Base-by-base conservation (phyloP, 2,888 invertebrate genomes). In the Marronus borbonicus region DNA sequence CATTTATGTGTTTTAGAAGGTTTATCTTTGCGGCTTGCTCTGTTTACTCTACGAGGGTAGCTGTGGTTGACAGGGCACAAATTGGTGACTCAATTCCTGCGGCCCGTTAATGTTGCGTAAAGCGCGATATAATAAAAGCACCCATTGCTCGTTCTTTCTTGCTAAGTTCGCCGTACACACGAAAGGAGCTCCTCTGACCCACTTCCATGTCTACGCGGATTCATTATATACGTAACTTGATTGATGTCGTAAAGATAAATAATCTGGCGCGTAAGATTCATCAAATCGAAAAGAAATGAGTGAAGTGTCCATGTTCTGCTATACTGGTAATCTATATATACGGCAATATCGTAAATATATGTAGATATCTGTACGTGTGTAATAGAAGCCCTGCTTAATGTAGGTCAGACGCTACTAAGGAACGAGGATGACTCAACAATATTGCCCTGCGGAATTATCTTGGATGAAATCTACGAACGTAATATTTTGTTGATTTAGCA, bases 61-160 rank as follows among this genome's bases (percentile, higher is more conserved):
- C 70, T 39, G n/a, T 31, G 36, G 55, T 20, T 70, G 28, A 28
- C 24, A 50, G 20, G n/a, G 49, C 3, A 24, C 72, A n/a, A n/a
- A 36, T 17, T 17, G 72, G 58, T 58, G 58, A 55, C 72, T 72
- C 58, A 72, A 72, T 72, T 72, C 55, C 72, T 72, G 60, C 20
- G 36, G 72, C 72, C 12, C 36, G 58, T 58, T 72, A 72, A 72
- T 72, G 72, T 72, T 58, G 72, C 72, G 72, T 72, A 72, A 72
- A 72, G 72, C 58, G 17, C 55, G 72, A 72, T 72, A 72, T 72
- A 72, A 72, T 72, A 68, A 68, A 50, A 68, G 68, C 68, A 68
- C 50, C 68, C 68, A 24, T 14, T 50, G 50, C 68, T 72, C 72
- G 17, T 72, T 58, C 31, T 55, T 36, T 60, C 72, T 39, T 17